Evolutionary conservation across 2,797 vertebrate genomes (phyloP).

Genomic region (Tauraco hartlaubi): DNA sequence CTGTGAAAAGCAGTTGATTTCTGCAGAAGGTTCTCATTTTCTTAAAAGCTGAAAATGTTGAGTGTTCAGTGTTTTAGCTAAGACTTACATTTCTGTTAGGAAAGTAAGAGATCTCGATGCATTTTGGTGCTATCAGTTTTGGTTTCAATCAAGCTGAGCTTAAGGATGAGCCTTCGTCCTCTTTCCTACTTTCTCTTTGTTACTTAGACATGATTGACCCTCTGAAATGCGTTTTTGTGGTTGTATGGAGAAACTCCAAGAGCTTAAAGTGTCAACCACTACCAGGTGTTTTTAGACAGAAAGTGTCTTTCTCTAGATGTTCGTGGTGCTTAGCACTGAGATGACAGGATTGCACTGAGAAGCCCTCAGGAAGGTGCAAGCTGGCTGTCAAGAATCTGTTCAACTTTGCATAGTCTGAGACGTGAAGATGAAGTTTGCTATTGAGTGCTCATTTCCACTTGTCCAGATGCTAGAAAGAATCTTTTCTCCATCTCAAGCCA

Average conservation of each 20-base stretch:
- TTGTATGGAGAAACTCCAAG: background rate
- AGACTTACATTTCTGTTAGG: background rate
- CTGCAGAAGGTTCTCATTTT: background rate
- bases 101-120: background rate
- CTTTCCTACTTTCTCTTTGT: background rate
- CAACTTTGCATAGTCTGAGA: background rate
- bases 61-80: background rate
- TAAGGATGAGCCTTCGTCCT: background rate
- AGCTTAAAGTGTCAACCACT: background rate
- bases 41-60: background rate
- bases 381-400: background rate
- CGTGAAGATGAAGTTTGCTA: background rate
- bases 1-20: background rate
- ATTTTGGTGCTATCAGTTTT: background rate
- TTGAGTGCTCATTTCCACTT: background rate
- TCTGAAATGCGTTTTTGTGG: background rate
- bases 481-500: background rate
- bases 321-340: fast-evolving
- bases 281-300: background rate
- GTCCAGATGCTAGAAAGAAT: background rate
- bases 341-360: background rate
- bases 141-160: background rate
- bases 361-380: background rate
- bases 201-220: background rate
- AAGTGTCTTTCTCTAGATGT: background rate